Conservation (phyloP, 2,888 invertebrate species). For the Campoplex nolae region DNA sequence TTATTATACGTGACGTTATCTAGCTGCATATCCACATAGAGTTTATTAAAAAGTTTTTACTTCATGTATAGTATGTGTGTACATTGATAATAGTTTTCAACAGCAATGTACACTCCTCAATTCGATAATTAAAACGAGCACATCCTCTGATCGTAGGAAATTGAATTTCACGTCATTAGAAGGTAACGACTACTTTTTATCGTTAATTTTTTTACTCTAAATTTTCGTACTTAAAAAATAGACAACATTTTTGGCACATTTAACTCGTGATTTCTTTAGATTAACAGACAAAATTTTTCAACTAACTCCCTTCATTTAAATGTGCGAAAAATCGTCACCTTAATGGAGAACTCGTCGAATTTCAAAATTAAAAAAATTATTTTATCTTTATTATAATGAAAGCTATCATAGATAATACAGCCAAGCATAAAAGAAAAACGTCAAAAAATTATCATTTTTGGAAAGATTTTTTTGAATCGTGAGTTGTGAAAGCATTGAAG, state of each 20-base stretch:
- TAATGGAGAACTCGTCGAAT: neutral
- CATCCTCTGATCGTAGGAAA: neutral
- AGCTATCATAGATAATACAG: neutral
- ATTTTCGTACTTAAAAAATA: neutral
- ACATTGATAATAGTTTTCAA: conserved; percentile 57
- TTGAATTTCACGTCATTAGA: neutral
- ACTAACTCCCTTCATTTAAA: neutral
- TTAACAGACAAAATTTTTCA: neutral
- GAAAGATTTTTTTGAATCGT: too few relatives aligned
- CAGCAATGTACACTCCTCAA: conserved; percentile 62
- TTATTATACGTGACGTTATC: conserved; percentile 57
- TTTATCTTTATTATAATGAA: neutral
- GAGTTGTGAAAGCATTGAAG: too few relatives aligned
- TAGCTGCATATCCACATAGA: conserved; percentile 61
- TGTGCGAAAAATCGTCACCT: neutral
- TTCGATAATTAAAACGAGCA: conserved; percentile 35
- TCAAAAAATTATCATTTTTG: too few relatives aligned
- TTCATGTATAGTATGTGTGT: conserved; percentile 39
- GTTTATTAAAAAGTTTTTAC: conserved; percentile 68
- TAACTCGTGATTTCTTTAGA: neutral
- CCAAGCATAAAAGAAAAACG: too few relatives aligned
- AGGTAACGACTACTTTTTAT: neutral
- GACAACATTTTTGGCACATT: conserved; percentile 4
- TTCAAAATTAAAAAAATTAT: neutral
- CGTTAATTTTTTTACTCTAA: neutral